Conservation (phyloP, 2,113 vertebrate genomes). For the Calidris pygmaea region DNA sequence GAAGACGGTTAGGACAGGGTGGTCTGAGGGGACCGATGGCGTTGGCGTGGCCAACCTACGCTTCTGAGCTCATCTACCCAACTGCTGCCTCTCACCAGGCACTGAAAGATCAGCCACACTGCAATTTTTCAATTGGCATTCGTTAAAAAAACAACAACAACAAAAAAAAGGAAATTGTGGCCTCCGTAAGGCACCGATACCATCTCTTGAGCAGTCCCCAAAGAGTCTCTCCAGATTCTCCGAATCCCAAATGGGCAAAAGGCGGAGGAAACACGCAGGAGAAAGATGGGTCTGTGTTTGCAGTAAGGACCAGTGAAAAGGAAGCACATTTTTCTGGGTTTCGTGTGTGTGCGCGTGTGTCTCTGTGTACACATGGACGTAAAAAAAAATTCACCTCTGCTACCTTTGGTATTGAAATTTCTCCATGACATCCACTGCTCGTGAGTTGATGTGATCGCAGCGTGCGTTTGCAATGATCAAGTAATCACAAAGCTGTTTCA, state of each 20-base stretch:
- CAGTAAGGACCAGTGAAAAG: neutral
- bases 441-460: rapidly evolving
- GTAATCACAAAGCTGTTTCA: neutral
- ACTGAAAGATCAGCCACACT: neutral
- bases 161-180: neutral
- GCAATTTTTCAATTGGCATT: neutral
- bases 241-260: neutral
- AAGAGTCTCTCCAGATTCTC: neutral
- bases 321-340: neutral
- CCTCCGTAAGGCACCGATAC: conserved; percentile 67
- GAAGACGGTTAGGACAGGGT: neutral
- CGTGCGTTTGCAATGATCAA: neutral
- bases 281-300: neutral
- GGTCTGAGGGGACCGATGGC: neutral
- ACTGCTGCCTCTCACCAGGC: neutral
- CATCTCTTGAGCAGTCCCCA: conserved; percentile 13
- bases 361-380: rapidly evolving
- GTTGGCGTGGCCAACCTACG: neutral
- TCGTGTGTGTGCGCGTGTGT: rapidly evolving
- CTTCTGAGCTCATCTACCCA: neutral
- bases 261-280: rapidly evolving
- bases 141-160: neutral
- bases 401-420: conserved; percentile 26
- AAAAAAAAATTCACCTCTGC: neutral
- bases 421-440: neutral